These are phyloP conservation scores for Ctenoplectra terminalis DNA, from an alignment of 1,140 invertebrate species.

Conservation along the genomic window DNA sequence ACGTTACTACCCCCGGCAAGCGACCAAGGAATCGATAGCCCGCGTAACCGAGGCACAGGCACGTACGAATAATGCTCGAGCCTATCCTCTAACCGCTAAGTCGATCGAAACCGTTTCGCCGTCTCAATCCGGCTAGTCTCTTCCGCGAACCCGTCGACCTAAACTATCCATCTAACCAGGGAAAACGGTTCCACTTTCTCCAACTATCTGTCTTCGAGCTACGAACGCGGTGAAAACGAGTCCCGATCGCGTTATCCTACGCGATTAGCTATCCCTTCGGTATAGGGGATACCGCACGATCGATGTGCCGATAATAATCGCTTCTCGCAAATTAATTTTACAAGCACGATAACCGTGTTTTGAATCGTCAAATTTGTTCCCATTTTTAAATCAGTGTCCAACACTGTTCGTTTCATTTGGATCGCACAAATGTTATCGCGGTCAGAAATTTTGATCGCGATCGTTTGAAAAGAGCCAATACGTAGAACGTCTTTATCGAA, in stretches of 20 bases:
- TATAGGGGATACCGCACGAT: too few species aligned
- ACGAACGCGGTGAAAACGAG: background rate
- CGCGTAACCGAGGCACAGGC: slow-evolving; percentile 70
- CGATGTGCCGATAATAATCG: too few species aligned
- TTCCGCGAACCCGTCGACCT: background rate
- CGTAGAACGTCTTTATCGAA: background rate
- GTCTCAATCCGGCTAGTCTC: slow-evolving; percentile 22
- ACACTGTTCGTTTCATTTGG: too few species aligned
- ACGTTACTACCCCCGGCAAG: slow-evolving; percentile 61
- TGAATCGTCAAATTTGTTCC: too few species aligned
- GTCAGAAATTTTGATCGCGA: background rate
- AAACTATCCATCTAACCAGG: background rate
- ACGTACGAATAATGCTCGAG: slow-evolving; percentile 70
- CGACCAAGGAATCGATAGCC: slow-evolving; percentile 72
- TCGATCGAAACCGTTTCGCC: slow-evolving; percentile 61
- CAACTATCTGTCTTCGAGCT: background rate
- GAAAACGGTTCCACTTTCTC: background rate
- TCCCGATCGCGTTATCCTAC: too few species aligned
- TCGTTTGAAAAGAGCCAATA: background rate
- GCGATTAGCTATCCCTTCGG: too few species aligned
- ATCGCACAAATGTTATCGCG: too few species aligned
- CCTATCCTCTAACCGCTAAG: slow-evolving; percentile 62
- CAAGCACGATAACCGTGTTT: too few species aligned
- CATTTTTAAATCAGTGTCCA: too few species aligned
- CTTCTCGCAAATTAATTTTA: too few species aligned